Base-by-base conservation (phyloP, 2,113 vertebrate species). In the Sceloporus undulatus region DNA sequence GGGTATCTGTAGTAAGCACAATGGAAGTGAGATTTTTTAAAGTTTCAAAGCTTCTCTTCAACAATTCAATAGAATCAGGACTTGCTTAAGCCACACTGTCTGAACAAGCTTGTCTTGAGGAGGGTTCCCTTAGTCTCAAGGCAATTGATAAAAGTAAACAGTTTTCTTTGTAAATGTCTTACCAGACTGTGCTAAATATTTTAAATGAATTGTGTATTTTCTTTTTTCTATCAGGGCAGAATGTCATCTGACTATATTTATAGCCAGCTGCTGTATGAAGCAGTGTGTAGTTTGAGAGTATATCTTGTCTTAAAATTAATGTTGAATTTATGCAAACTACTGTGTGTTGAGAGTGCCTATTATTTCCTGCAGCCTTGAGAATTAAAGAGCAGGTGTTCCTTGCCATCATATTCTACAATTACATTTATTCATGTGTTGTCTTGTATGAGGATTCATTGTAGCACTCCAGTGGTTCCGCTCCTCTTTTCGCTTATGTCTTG, bases 381-480 rank as follows among this genome's bases (percentile, higher is more conserved):
- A 79, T 84, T 84, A 71, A 81, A 79, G 29, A 80, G 70, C 29
- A 89, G 78, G 71, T 38, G 1, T 83, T 92, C 92, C 86, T 25
- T 94, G 13, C 40, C 14, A 78, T 13, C 1, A 78, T 14, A 86
- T 0, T 83, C 89, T 87, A 68, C 71, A 88, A 52, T 73, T 87
- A 48, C 42, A 54, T 66, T 65, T 92, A n/a, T 0, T 82, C 27
- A 74, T 59, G 73, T 65, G 16, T 27, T 82, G 29, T 38, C 56
- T 65, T 75, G 73, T 52, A 27, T 76, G 34, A 21, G 70, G 38
- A 82, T 83, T 76, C 23, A 88, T 85, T 85, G 29, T 78, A 65
- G 62, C 62, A 84, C 65, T 82, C 18, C 80, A 70, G 9, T 83
- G 52, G 74, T 40, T 78, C 74, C 27, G 9, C 40, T 84, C 14